phyloP scores from a whole-genome alignment of 2,797 vertebrate genomes.

The Enteromius thamalakanensis region DNA sequence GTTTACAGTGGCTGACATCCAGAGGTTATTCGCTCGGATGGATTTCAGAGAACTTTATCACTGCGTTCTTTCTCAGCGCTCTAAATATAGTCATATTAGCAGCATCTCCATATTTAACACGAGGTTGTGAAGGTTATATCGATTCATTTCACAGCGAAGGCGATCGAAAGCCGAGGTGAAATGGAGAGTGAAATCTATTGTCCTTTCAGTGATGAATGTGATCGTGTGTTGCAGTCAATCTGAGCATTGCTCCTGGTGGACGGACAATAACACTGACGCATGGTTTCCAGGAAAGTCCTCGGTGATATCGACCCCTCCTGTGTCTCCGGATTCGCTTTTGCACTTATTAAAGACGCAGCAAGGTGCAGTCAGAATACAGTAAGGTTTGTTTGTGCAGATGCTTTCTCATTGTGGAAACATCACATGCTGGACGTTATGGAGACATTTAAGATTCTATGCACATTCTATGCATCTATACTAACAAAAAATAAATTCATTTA shows the following conservation, averaged over 20 bases:
- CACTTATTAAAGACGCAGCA: conserved; percentile 39
- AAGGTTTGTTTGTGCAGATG: background rate
- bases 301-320: conserved; percentile 32
- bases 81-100: conserved; percentile 54
- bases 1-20: conserved; percentile 52
- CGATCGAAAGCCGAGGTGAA: background rate
- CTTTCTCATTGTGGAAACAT: background rate
- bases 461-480: background rate
- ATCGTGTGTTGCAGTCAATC: conserved; percentile 6
- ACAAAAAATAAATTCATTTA: background rate
- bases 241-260: conserved; percentile 38
- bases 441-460: background rate
- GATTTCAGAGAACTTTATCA: conserved; percentile 58
- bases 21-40: conserved; percentile 54
- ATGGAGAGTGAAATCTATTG: background rate
- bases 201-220: conserved; percentile 39
- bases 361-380: conserved; percentile 12
- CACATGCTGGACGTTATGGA: background rate
- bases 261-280: conserved; percentile 48
- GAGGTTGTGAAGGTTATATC: background rate
- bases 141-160: background rate
- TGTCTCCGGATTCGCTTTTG: conserved; percentile 20
- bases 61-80: conserved; percentile 41
- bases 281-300: conserved; percentile 56
- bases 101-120: background rate